Evolutionary conservation across 2,113 vertebrate species (phyloP), one percentile per base, ranked within the genome.

Genomic region (Equus przewalskii): DNA sequence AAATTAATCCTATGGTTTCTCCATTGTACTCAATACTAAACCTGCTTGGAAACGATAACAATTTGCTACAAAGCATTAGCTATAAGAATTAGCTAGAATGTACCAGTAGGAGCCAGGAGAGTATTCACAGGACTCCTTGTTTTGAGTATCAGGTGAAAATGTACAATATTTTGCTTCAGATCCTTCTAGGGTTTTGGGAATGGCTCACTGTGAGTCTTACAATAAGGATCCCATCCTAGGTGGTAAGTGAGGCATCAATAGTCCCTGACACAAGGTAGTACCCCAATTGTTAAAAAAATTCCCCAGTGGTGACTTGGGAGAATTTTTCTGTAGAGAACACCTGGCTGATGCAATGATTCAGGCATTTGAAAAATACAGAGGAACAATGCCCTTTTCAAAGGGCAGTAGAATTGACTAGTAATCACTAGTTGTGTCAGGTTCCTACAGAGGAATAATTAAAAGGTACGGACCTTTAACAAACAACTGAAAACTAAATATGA

Each of bases 141-240:
- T 84, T 85, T 91, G 28, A 78, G 19, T 13, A 78, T 51, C 49
- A 36, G 18, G 26, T 94, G 5, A 75, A 97, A 81, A 96, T 30
- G 46, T n/a, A 41, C 5, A 9, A 56, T 69, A 91, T 89, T 83
- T 73, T 89, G 67, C 15, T 78, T 86, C 26, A 46, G 69, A 86
- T 51, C 7, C 13, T 84, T 93, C 28, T 15, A 65, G 44, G 51
- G 15, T 6, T 44, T 33, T 19, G 33, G 2, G 13, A n/a, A 19
- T 49, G 2, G 65, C 2, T 70, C 10, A 72, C 4, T 67, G 3
- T 46, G 73, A 54, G 11, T n/a, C 16, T 89, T 70, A 58, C 12
- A 73, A 54, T 72, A 15, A 65, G 8, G 5, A 73, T 44, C 44
- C 6, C 6, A 28, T 15, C 7, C 22, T 62, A 15, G 15, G 9